Base-by-base conservation (phyloP, 2,797 vertebrate species). In the Meda fulgida region DNA sequence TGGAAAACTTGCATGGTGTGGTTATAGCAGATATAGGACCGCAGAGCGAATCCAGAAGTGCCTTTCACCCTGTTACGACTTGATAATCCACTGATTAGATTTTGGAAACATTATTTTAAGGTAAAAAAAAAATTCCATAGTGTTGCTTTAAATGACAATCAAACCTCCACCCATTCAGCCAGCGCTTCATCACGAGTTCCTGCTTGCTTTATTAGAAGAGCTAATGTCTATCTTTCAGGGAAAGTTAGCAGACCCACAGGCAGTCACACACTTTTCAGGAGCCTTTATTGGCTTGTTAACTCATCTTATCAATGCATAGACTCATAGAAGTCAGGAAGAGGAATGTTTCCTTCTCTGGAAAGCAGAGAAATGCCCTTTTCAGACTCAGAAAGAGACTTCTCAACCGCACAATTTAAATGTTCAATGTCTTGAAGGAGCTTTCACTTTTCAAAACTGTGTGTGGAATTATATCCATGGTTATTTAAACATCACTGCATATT, bases 161-260 rank as follows among this genome's bases (percentile, higher is more conserved):
- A 40, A 91, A 92, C 91, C 92, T 92, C 89, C 83, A 77, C 77
- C 88, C 65, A 80, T 87, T 80, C 34, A 29, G 67, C 77, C 29
- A 69, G 66, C 80, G 76, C 89, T 87, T 85, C 10, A 23, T 26
- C 40, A 51, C 21, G 3, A 90, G 93, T 80, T 88, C 83, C 38
- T 94, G 94, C 83, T 88, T 78, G 18, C 84, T 84, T 84, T 38
- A 89, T 80, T 66, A 81, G 90, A 89, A 78, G 72, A 89, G 84
- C 31, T 48, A 36, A 67, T n/a, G 13, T 83, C 81, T 8, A 60
- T 89, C 77, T 83, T 88, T 34, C 55, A 38, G 34, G 85, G 46
- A 38, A 40, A 55, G 43, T 46, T 87, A 40, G 46, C 72, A 85
- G n/a, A 71, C 71, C 67, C 36, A 65, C 8, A 43, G 29, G 66